A percentile compares a stretch with the other conserved stretches of the same genome.
Evolutionary conservation across 1,140 invertebrate species (phyloP).

Genomic region (Vanessa atalanta): DNA sequence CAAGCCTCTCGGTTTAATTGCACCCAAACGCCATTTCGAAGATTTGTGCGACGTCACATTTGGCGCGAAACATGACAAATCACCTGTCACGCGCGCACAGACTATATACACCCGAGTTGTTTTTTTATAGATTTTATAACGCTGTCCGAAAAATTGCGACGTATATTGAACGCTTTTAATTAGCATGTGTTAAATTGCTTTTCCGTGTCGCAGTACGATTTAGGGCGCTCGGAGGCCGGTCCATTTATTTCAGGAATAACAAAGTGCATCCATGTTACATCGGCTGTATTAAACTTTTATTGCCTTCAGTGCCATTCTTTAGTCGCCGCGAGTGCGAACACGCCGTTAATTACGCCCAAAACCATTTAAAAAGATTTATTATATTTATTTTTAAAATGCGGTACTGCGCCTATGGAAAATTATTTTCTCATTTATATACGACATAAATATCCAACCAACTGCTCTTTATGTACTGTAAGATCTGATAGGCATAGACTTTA

Average conservation of each 20-base stretch:
- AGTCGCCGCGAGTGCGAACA: slow-evolving; percentile 58
- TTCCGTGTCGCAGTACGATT: slow-evolving; percentile 56
- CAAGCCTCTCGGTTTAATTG: slow-evolving; percentile 68
- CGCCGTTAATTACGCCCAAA: slow-evolving; percentile 69
- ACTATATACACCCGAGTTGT: slow-evolving; percentile 13
- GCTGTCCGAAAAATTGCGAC: slow-evolving; percentile 25
- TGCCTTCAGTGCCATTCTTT: slow-evolving; percentile 64
- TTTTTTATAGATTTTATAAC: slow-evolving; percentile 9
- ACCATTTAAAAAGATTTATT: slow-evolving; percentile 73
- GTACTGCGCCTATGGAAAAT: slow-evolving; percentile 13
- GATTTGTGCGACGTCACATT: slow-evolving; percentile 72
- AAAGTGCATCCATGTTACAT: slow-evolving; percentile 62
- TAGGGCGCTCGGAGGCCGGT: slow-evolving; percentile 47
- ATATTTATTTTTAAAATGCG: slow-evolving; percentile 43
- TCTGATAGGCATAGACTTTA: neutral
- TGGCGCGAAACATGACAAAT: slow-evolving; percentile 67
- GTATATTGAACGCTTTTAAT: slow-evolving; percentile 50
- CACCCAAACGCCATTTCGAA: slow-evolving; percentile 66
- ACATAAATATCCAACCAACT: neutral
- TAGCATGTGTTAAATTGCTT: slow-evolving; percentile 60
- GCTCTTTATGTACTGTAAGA: neutral
- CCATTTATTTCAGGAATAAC: slow-evolving; percentile 65
- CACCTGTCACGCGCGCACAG: slow-evolving; percentile 38
- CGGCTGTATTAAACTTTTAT: slow-evolving; percentile 70
- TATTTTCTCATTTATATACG: slow-evolving; percentile 6